phyloP scores from a whole-genome alignment of 2,113 vertebrate species.

The Hystrix brachyura region DNA sequence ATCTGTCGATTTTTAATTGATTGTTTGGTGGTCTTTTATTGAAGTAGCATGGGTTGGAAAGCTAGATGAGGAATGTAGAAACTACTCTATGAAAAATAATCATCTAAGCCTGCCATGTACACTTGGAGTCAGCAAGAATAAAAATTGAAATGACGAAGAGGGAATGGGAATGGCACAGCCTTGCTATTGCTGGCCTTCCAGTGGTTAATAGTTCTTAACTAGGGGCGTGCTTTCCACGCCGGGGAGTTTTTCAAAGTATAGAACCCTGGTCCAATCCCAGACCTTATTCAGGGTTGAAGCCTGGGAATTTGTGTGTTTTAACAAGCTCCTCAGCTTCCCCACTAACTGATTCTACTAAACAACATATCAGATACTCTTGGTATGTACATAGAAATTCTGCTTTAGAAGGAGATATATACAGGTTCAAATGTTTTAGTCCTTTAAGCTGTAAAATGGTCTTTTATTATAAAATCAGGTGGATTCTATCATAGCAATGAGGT shows the following conservation, averaged over 20 bases:
- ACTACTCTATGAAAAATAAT: background rate
- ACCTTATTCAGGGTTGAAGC: background rate
- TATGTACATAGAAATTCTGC: slow-evolving; percentile 15
- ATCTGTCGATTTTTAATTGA: slow-evolving; percentile 43
- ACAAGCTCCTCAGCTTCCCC: background rate
- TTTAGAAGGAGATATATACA: slow-evolving; percentile 41
- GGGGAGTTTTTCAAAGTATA: slow-evolving; percentile 8
- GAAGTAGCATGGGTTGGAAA: slow-evolving; percentile 21
- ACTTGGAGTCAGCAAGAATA: slow-evolving; percentile 8
- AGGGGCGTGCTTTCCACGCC: background rate
- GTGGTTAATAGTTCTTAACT: background rate
- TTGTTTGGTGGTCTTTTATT: slow-evolving; percentile 44
- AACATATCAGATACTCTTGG: background rate
- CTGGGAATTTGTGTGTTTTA: slow-evolving; percentile 26
- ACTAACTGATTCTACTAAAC: no score
- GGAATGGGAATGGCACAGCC: background rate
- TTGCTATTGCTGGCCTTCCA: background rate
- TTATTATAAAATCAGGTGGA: slow-evolving; percentile 19
- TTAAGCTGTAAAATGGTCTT: slow-evolving; percentile 34
- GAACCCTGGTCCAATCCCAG: background rate
- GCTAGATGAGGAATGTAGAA: background rate
- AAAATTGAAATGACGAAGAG: background rate
- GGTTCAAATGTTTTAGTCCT: background rate
- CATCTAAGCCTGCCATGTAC: background rate
- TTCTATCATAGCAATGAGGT: slow-evolving; percentile 16